These are phyloP conservation scores for Mormyrops attenuatus DNA, from an alignment of 2,797 vertebrate species.

Conservation along the genomic window DNA sequence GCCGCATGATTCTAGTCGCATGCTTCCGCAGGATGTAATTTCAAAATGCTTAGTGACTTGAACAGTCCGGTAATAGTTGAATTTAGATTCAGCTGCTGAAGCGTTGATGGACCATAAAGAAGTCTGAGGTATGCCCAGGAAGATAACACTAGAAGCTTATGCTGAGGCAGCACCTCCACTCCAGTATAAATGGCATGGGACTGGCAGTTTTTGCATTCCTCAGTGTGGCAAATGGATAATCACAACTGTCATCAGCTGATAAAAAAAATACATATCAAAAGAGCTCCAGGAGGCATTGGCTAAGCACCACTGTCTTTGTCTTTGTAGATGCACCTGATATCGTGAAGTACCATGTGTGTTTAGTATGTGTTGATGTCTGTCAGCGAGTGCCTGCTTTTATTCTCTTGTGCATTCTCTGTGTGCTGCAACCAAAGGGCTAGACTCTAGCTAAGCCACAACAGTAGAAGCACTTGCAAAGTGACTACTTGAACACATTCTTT, in stretches of 20 bases:
- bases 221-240: constrained; percentile 1
- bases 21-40: constrained; percentile 1
- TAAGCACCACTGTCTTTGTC: neutral
- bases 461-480: neutral
- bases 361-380: constrained; percentile 11
- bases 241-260: neutral
- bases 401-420: neutral
- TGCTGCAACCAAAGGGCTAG: neutral
- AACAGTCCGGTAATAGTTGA: neutral
- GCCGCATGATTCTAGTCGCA: neutral
- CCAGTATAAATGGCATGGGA: neutral
- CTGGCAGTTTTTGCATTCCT: constrained; percentile 7
- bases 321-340: neutral
- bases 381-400: neutral
- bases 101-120: neutral
- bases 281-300: neutral
- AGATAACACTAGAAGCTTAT: neutral
- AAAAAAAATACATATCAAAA: neutral
- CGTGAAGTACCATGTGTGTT: neutral
- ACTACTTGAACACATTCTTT: neutral
- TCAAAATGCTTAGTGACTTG: constrained; percentile 4
- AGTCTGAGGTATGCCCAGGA: neutral
- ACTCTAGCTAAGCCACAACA: neutral
- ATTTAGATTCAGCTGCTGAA: neutral
- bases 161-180: neutral